A percentile compares a stretch with the other conserved stretches of the same genome.
Evolutionary conservation across 1,140 invertebrate species (phyloP).

Genomic region (Drosophila funebris): DNA sequence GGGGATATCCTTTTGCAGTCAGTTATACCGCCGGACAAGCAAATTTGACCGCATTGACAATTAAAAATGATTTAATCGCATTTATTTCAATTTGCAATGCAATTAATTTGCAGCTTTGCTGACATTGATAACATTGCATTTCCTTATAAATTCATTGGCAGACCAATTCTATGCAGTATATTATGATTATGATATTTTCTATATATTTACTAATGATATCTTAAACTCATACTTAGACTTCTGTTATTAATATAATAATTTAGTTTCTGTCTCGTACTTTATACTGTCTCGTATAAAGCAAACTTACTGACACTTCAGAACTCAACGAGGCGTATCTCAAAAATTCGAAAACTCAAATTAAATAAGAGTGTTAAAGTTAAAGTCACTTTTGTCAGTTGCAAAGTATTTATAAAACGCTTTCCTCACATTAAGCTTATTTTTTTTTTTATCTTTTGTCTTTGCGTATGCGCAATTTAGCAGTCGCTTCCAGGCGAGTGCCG

Average conservation of each 20-base stretch:
- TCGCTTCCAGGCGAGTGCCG: slow-evolving; percentile 12
- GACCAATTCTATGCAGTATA: no score
- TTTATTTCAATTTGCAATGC: slow-evolving; percentile 30
- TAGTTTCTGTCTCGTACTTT: background rate
- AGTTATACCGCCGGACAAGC: background rate
- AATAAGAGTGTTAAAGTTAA: slow-evolving; percentile 49
- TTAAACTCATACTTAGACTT: background rate
- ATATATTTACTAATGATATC: background rate
- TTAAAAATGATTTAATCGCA: slow-evolving; percentile 31
- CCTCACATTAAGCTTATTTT: slow-evolving; percentile 59
- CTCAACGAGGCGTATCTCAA: slow-evolving; percentile 13
- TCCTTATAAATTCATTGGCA: background rate
- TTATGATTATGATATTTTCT: background rate
- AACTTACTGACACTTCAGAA: slow-evolving; percentile 11
- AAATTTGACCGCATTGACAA: background rate
- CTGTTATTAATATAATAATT: background rate
- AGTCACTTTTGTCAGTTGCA: slow-evolving; percentile 61
- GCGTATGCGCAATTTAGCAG: slow-evolving; percentile 70
- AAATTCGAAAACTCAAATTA: slow-evolving; percentile 58
- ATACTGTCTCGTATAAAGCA: background rate
- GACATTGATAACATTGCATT: background rate
- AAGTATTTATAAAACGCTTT: slow-evolving; percentile 71
- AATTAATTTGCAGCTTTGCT: slow-evolving; percentile 32
- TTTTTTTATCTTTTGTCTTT: slow-evolving; percentile 56
- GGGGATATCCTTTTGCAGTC: slow-evolving; percentile 17